Evolutionary conservation across 1,140 invertebrate genomes (phyloP).

Genomic region (Aphis craccivora): DNA sequence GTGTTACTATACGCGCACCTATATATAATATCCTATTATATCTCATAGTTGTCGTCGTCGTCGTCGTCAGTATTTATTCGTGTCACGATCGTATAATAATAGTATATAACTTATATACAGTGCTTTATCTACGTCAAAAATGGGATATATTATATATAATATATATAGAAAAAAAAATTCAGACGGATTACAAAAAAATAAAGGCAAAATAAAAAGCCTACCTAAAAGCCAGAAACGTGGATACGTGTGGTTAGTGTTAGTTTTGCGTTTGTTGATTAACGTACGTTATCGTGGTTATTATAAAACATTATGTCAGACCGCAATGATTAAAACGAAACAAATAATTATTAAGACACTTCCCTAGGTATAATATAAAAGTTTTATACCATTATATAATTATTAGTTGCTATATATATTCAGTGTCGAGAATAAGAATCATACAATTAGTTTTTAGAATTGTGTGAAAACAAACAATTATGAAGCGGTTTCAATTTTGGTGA

Average conservation of each 20-base stretch:
- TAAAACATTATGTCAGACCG: not conserved
- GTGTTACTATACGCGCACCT: not conserved
- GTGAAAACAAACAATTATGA: not conserved
- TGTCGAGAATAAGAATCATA: not conserved
- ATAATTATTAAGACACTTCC: not conserved
- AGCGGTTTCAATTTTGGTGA: not conserved
- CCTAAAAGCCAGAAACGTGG: not conserved
- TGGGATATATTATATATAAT: not conserved
- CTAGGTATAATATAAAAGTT: not conserved
- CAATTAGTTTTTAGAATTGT: not conserved
- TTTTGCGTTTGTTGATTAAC: not conserved
- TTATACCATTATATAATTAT: not conserved
- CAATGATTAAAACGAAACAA: not conserved
- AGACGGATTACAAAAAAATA: constrained; percentile 1
- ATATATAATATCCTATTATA: not conserved
- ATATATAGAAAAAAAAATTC: not conserved
- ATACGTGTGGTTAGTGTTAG: not conserved
- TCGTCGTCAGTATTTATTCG: constrained; percentile 3
- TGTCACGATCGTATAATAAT: constrained; percentile 42
- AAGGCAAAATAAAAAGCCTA: not conserved
- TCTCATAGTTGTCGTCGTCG: not conserved
- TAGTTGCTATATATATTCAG: not conserved
- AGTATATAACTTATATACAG: not conserved
- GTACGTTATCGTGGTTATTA: not conserved
- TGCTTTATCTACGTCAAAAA: not conserved